Evolutionary conservation across 2,113 vertebrate genomes (phyloP), one percentile per base, ranked within the genome.

Genomic region (Pungitius pungitius): DNA sequence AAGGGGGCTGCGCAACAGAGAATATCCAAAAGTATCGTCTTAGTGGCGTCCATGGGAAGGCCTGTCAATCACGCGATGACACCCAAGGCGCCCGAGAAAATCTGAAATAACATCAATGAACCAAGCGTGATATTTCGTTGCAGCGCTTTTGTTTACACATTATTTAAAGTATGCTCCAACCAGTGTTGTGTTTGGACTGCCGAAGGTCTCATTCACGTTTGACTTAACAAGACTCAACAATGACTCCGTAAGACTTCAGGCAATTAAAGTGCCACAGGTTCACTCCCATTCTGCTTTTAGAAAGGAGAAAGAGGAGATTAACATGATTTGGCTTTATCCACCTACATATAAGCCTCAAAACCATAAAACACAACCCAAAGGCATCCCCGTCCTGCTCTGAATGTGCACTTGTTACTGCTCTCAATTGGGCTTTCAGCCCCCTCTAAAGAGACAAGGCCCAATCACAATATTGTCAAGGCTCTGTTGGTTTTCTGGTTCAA

Each of bases 401-500:
- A 93, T 94, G 92, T 87, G 91, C 93, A 94, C 93, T 94, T 94
- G 93, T 92, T 94, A 91, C 90, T 88, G 90, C 93, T 91, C 93
- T 94, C 92, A 94, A 91, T 93, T 94, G 89, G 90, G 92, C 91
- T 93, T 89, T 95, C 93, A 96, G 93, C 80, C 89, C 91, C 91
- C 91, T 93, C 90, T 93, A 94, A 94, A 87, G 86, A 95, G 93
- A 95, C 85, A 94, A 94, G 92, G 87, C 93, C 94, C 94, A 93
- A 94, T 95, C 94, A 94, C 95, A 95, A 94, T 91, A 94, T 96
- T 95, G 95, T 96, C 93, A 95, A 94, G 94, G 94, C 94, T 93
- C 94, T 95, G 94, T 95, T 96, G 94, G 90, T 96, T 96, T 96
- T 96, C 95, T 96, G 96, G 96, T 97, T 97, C 94, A 98, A 96